These are phyloP conservation scores for Agonopterix heracliana DNA, from an alignment of 2,888 invertebrate species.

Conservation along the genomic window DNA sequence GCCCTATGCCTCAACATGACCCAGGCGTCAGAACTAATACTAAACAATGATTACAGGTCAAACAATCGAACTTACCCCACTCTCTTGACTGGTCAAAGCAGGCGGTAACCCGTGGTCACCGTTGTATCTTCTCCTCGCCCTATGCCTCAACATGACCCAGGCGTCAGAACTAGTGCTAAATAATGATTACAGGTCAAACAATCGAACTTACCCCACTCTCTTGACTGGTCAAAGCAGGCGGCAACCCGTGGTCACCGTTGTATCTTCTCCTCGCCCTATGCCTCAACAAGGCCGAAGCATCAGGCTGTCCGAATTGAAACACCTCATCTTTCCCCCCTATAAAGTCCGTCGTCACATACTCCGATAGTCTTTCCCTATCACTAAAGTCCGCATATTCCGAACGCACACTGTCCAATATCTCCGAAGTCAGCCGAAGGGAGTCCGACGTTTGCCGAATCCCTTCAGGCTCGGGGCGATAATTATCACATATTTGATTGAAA, in stretches of 20 bases:
- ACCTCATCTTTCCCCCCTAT: conserved; percentile 56
- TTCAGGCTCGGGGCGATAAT: conserved; percentile 52
- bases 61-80: conserved; percentile 59
- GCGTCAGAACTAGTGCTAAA: conserved; percentile 43
- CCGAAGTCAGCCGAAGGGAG: conserved; percentile 15
- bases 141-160: conserved; percentile 69
- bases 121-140: conserved; percentile 59
- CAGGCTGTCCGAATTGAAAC: conserved; percentile 78
- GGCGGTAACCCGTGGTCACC: conserved; percentile 63
- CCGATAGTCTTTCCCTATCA: conserved; percentile 7
- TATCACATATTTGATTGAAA: conserved; percentile 66
- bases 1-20: conserved; percentile 72
- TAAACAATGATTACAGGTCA: no score
- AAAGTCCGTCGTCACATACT: conserved; percentile 34
- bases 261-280: conserved; percentile 63
- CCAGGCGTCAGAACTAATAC: conserved; percentile 51
- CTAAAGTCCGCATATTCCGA: conserved; percentile 33
- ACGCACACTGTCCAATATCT: conserved; percentile 48
- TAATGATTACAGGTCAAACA: no score
- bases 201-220: conserved; percentile 70
- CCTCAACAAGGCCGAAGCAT: conserved; percentile 70
- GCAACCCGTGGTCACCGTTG: conserved; percentile 61
- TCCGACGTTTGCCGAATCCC: conserved; percentile 42
- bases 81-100: conserved; percentile 64
- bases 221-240: conserved; percentile 59